Base-by-base conservation (phyloP, 2,113 vertebrate species). In the Carassius carassius region DNA sequence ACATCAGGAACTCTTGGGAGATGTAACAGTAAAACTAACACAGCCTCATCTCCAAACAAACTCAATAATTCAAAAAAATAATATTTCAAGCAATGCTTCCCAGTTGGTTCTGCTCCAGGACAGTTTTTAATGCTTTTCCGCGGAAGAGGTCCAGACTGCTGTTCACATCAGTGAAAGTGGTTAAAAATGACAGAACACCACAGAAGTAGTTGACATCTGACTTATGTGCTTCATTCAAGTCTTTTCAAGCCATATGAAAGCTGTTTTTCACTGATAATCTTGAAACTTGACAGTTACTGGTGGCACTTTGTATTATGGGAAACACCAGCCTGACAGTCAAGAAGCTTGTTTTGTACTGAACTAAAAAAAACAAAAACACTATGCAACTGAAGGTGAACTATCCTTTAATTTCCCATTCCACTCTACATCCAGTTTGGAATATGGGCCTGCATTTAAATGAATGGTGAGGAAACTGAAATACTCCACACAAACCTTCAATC, bases 361-460 rank as follows among this genome's bases (percentile, higher is more conserved):
- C 41, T 41, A 8, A 8, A 41, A 41, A 29, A 29, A 1, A 29
- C 29, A 8, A 41, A 41, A 29, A 29, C 29, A 29, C 29, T 29
- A 29, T 29, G 29, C 1, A 2, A 29, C 29, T 29, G 29, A 29
- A 29, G 29, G 29, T 29, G 29, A 29, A 29, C 29, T 29, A 9
- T 10, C 10, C 58, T 82, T 78, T 67, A 78, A 74, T 47, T 62
- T 65, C 85, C 54, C 19, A 63, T 69, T 69, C 35, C 63, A 79
- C 60, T 73, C 58, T 25, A 32, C 73, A 35, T 44, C 25, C 62
- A 73, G 47, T 82, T 76, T 32, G 63, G 7, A 29, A 58, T 17
- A 74, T 2, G 16, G 13, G 35, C 62, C 77, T 44, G 51, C 60
- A 51, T 62, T 32, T 4, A 78, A 60, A 78, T 56, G 21, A 81